Evolutionary conservation across 2,888 invertebrate species (phyloP).

Genomic region (Acleris sparsana): DNA sequence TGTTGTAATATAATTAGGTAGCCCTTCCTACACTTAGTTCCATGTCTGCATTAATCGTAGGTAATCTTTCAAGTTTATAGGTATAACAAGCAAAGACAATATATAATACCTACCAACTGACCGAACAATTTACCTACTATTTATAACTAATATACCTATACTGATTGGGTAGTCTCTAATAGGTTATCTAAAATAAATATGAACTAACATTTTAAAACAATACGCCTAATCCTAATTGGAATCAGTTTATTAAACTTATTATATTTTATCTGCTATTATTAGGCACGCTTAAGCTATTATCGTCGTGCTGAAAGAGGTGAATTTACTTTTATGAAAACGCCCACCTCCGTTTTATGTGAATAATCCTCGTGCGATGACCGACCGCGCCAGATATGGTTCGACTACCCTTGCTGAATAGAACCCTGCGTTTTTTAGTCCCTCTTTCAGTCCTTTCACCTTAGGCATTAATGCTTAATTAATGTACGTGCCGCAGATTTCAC

Average conservation of each 20-base stretch:
- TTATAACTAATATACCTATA: too few species aligned
- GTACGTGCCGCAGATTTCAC: not conserved
- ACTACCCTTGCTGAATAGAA: constrained; percentile 9
- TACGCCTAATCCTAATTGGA: too few species aligned
- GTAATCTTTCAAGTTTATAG: too few species aligned
- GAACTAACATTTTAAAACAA: too few species aligned
- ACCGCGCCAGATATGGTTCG: constrained; percentile 15
- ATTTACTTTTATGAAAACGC: constrained; percentile 14
- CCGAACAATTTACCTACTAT: too few species aligned
- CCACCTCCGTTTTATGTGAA: constrained; percentile 1
- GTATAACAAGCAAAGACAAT: too few species aligned
- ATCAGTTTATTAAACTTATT: not conserved
- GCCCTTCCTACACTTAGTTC: too few species aligned
- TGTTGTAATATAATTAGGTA: too few species aligned
- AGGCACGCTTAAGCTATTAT: not conserved
- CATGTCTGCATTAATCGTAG: too few species aligned
- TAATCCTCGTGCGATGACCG: constrained; percentile 3
- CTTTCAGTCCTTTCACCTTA: constrained; percentile 10
- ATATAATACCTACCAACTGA: too few species aligned
- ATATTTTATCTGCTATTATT: not conserved
- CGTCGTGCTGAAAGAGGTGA: constrained; percentile 1
- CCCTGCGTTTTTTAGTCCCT: constrained; percentile 13
- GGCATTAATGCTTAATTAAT: constrained; percentile 4
- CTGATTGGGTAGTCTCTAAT: too few species aligned
- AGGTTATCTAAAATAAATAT: too few species aligned